A percentile compares a stretch with the other conserved stretches of the same genome.
Conservation (phyloP, 2,797 vertebrate species). For the Clarias laeviceps region DNA sequence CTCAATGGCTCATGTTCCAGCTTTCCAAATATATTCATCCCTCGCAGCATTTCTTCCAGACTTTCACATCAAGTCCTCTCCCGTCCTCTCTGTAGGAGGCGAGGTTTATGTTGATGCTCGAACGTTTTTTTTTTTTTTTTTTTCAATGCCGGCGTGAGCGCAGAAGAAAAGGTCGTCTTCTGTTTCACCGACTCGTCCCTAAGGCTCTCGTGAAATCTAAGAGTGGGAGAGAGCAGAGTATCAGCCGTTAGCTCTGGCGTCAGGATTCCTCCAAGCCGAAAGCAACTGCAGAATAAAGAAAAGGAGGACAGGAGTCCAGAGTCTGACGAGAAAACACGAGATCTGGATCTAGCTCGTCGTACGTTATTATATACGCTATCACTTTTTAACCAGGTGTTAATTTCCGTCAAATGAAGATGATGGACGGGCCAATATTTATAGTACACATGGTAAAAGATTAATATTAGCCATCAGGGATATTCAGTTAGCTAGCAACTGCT, state of each 20-base stretch:
- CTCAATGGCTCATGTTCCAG: conserved; percentile 33
- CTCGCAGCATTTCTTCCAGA: conserved; percentile 31
- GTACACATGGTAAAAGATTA: neutral
- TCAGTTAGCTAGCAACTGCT: neutral
- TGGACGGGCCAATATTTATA: neutral
- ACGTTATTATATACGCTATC: neutral
- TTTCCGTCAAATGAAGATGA: neutral
- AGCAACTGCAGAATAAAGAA: neutral
- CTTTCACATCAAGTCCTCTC: conserved; percentile 42
- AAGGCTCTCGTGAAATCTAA: conserved; percentile 69
- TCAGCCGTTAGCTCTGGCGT: conserved; percentile 62
- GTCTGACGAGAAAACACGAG: neutral
- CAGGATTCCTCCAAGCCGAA: conserved; percentile 56
- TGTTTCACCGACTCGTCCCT: conserved; percentile 70
- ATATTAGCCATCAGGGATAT: neutral
- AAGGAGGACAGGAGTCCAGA: neutral
- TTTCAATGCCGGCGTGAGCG: conserved; percentile 56
- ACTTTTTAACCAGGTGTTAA: neutral
- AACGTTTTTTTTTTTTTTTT: conserved; percentile 60
- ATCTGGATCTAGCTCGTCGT: neutral
- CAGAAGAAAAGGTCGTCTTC: conserved; percentile 58
- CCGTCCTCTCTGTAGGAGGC: conserved; percentile 47
- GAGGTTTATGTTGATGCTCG: conserved; percentile 63
- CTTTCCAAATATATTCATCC: conserved; percentile 34
- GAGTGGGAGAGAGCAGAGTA: conserved; percentile 61